Evolutionary conservation across 2,797 vertebrate species (phyloP), one percentile per base, ranked within the genome.

Genomic region (Synanceia verrucosa): DNA sequence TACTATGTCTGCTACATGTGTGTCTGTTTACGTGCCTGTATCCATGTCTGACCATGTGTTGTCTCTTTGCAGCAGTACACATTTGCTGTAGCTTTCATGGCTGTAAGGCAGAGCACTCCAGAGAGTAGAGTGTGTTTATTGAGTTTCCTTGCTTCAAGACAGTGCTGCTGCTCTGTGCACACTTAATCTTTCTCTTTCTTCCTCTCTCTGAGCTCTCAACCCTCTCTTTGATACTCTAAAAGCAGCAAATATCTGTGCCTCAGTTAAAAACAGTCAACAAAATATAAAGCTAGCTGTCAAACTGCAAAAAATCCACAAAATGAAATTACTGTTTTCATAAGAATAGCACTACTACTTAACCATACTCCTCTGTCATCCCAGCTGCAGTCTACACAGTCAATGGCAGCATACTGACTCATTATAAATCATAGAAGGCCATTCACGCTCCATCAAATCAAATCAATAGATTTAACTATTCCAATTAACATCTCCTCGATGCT

Each of bases 121-220:
- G 84, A 90, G 86, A 89, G 66, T 39, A 65, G 48, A 72, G 48
- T 61, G 65, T 76, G 68, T 90, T 92, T 91, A 87, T 89, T 89
- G 86, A 87, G 9, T 55, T 55, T 8, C 48, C 48, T 73, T 62
- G 79, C 82, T 64, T 79, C 28, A 26, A 69, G 80, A 81, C 64
- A 60, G 24, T 44, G 44, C 69, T 66, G 47, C 56, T 72, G 46
- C 51, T 80, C 13, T 60, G 21, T 73, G 66, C 16, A 36, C 41
- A 72, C 16, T 51, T 29, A 44, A 0, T 65, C 14, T 29, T 19
- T 60, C 24, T 65, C 21, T 74, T 51, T 57, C 33, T 12, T 53
- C 50, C 50, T 29, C 62, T 71, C 8, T 65, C 23, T 43, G 33
- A 23, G 24, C 4, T 2, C 65, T 66, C 9, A 41, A 67, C 39